A percentile compares a stretch with the other conserved stretches of the same genome.
These are phyloP conservation scores for Euplagia quadripunctaria DNA, from an alignment of 2,888 invertebrate genomes.

Conservation along the genomic window DNA sequence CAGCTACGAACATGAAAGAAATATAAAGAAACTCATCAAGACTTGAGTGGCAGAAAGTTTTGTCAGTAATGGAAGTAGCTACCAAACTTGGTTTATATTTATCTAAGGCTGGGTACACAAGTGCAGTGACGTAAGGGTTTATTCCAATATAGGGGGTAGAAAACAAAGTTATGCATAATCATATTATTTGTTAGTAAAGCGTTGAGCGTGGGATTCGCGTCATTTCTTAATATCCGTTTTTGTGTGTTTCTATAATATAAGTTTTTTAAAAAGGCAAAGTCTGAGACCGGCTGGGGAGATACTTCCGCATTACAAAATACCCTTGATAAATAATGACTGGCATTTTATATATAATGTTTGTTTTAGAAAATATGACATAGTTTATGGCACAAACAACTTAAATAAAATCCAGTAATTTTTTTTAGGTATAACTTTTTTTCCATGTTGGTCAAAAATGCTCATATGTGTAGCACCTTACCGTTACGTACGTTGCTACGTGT, in stretches of 20 bases:
- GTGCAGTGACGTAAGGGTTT: neutral
- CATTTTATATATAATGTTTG: neutral
- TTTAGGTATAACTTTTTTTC: neutral
- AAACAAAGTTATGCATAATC: neutral
- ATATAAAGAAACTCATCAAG: conserved; percentile 47
- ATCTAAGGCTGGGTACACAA: conserved; percentile 23
- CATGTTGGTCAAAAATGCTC: too few relatives aligned
- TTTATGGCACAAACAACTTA: neutral
- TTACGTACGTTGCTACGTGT: conserved; percentile 15
- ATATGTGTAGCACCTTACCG: neutral
- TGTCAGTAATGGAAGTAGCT: conserved; percentile 28
- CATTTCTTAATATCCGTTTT: neutral
- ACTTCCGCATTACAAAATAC: neutral
- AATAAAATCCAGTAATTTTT: too few relatives aligned
- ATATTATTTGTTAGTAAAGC: neutral
- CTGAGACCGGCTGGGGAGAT: too few relatives aligned
- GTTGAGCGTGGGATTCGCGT: too few relatives aligned
- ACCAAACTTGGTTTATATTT: conserved; percentile 32
- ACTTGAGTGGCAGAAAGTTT: conserved; percentile 34
- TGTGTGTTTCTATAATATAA: neutral
- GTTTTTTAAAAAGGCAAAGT: neutral
- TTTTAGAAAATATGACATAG: neutral
- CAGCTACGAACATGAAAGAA: conserved; percentile 34
- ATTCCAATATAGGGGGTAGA: neutral
- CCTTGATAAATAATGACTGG: neutral